A percentile compares a stretch with the other conserved stretches of the same genome.
Conservation (phyloP, 2,113 vertebrate species). For the Cyphomyrus discorhynchus region DNA sequence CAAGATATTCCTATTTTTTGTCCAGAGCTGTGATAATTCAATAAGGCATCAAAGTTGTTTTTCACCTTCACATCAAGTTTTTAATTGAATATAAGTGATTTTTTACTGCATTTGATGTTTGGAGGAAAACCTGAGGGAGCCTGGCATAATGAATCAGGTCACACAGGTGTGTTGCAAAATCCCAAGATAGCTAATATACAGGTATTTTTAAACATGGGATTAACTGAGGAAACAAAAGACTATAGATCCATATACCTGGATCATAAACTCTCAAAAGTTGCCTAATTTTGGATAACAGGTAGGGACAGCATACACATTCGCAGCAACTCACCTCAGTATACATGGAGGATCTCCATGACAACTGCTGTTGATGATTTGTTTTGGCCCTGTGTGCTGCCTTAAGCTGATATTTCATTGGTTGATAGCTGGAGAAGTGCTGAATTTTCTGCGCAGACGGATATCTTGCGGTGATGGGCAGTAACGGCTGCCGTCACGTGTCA, state of each 20-base stretch:
- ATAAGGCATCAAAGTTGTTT: slow-evolving; percentile 3
- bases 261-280: neutral
- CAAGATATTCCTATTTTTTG: neutral
- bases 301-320: neutral
- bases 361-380: slow-evolving; percentile 2
- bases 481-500: neutral
- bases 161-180: neutral
- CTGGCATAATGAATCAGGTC: slow-evolving; percentile 1
- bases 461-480: neutral
- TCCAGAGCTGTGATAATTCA: neutral
- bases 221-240: neutral
- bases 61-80: too few species aligned
- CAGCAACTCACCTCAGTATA: neutral
- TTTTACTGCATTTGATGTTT: slow-evolving; percentile 2
- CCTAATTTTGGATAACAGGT: neutral
- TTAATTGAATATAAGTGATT: neutral
- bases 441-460: neutral
- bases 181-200: neutral
- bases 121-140: neutral
- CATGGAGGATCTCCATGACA: slow-evolving; percentile 13
- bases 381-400: neutral
- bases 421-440: neutral
- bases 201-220: neutral
- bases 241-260: neutral
- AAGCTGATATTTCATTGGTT: neutral